These are phyloP conservation scores for Taenaris catops DNA, from an alignment of 2,888 invertebrate genomes.

Conservation along the genomic window DNA sequence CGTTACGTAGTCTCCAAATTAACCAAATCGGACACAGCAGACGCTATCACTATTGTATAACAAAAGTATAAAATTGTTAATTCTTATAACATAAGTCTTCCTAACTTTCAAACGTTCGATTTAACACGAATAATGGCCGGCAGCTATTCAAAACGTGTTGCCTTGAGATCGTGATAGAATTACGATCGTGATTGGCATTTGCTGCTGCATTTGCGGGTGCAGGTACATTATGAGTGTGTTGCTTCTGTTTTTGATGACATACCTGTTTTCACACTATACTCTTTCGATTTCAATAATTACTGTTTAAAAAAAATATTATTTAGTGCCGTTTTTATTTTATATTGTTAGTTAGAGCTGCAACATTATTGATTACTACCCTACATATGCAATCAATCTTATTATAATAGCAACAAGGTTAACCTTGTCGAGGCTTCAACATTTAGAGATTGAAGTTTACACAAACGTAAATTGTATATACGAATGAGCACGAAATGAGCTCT, in stretches of 20 bases:
- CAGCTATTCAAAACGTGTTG: constrained; percentile 27
- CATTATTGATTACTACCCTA: too few relatives aligned
- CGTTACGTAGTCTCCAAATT: constrained; percentile 15
- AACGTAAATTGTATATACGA: too few relatives aligned
- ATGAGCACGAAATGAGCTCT: too few relatives aligned
- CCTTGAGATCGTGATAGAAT: constrained; percentile 30
- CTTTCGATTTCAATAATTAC: constrained; percentile 18
- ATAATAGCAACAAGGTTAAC: too few relatives aligned
- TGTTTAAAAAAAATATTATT: too few relatives aligned
- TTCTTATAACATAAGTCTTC: constrained; percentile 19
- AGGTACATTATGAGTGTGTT: constrained; percentile 19
- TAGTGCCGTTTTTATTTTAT: too few relatives aligned
- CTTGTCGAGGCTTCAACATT: too few relatives aligned
- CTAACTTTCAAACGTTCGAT: constrained; percentile 26
- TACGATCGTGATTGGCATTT: constrained; percentile 27
- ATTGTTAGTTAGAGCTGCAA: too few relatives aligned
- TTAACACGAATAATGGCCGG: constrained; percentile 19
- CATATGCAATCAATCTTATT: too few relatives aligned
- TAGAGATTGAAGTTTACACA: too few relatives aligned
- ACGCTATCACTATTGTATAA: constrained; percentile 22
- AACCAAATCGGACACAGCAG: constrained; percentile 11
- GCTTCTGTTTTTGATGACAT: constrained; percentile 16
- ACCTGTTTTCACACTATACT: constrained; percentile 15
- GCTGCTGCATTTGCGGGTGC: constrained; percentile 18
- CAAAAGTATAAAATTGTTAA: constrained; percentile 18